Conservation (phyloP, 2,113 vertebrate genomes). For the Tretioscincus oriximinensis region DNA sequence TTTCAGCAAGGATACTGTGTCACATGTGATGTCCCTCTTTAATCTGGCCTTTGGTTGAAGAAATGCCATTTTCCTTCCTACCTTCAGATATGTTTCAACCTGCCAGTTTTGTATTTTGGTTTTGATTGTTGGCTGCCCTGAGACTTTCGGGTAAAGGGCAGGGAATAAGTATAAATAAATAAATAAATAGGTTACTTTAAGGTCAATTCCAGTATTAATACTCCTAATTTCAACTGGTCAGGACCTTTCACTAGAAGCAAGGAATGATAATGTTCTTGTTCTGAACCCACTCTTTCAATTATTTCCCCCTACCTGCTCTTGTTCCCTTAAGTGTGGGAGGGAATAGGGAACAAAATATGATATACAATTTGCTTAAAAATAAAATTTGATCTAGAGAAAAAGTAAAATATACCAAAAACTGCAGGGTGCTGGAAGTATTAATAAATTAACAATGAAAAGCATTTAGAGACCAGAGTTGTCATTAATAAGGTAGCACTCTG, state of each 20-base stretch:
- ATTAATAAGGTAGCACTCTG: slow-evolving; percentile 32
- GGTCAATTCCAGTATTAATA: neutral
- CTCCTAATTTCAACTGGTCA: neutral
- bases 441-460: slow-evolving; percentile 18
- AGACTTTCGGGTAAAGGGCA: no score
- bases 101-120: no score
- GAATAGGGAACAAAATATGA: neutral
- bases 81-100: no score
- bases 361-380: neutral
- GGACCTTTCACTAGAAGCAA: neutral
- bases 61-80: no score
- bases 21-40: no score
- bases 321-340: neutral
- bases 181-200: neutral
- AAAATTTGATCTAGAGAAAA: neutral
- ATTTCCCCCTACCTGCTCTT: neutral
- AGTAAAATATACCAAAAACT: neutral
- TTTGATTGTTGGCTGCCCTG: no score
- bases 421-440: neutral
- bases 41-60: no score
- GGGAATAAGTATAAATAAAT: no score
- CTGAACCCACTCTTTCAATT: rapidly evolving
- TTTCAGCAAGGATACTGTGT: neutral
- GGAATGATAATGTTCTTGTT: neutral
- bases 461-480: slow-evolving; percentile 2